Percentiles rank a stretch among this genome's conserved stretches.
phyloP scores from a whole-genome alignment of 2,113 vertebrate species.

The Tetrax tetrax region DNA sequence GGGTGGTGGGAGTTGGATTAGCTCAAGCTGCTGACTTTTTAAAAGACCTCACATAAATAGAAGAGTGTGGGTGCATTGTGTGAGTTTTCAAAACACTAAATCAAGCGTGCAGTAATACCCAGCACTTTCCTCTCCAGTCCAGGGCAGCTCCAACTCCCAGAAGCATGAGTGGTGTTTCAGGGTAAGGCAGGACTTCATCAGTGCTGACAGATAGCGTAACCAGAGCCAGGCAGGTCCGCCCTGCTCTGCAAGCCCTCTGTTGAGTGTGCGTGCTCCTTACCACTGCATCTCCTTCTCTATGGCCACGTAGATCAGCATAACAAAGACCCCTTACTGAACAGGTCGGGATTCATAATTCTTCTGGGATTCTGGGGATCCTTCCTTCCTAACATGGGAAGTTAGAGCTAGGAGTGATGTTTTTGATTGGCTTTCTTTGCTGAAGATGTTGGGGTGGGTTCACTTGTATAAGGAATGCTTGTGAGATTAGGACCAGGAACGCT shows the following conservation, averaged over 20 bases:
- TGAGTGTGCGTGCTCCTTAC: not conserved
- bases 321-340: not conserved
- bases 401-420: too few relatives aligned
- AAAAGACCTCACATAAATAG: not conserved
- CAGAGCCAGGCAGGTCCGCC: not conserved
- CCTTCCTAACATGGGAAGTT: too few relatives aligned
- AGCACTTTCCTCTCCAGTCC: not conserved
- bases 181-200: not conserved
- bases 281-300: not conserved
- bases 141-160: not conserved
- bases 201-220: not conserved
- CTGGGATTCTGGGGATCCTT: too few relatives aligned
- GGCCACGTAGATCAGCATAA: not conserved
- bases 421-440: too few relatives aligned
- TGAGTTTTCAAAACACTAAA: not conserved
- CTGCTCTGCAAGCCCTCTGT: not conserved
- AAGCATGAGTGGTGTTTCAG: not conserved
- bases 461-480: too few relatives aligned
- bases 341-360: not conserved
- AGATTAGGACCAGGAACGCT: too few relatives aligned
- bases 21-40: not conserved
- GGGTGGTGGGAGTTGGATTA: not conserved
- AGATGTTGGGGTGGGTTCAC: too few relatives aligned
- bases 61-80: not conserved
- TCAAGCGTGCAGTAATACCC: not conserved